These are phyloP conservation scores for Hypselothyrea guttata DNA, from an alignment of 2,888 invertebrate genomes.

Conservation along the genomic window DNA sequence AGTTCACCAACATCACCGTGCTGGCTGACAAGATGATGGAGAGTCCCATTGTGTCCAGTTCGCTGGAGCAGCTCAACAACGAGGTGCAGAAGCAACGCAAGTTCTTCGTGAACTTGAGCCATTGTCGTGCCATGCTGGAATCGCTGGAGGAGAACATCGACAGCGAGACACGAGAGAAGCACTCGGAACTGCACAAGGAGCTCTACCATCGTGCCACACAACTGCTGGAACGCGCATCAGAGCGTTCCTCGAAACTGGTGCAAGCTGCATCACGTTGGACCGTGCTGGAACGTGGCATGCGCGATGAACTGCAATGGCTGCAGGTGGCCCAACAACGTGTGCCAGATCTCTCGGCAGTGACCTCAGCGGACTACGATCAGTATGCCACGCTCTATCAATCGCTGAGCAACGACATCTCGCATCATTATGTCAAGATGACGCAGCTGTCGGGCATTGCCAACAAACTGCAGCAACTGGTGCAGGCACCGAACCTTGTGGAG, in stretches of 20 bases:
- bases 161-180: constrained; percentile 88
- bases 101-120: constrained; percentile 93
- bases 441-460: constrained; percentile 89
- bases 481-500: constrained; percentile 89
- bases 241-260: constrained; percentile 91
- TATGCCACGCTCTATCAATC: constrained; percentile 92
- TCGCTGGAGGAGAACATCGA: constrained; percentile 93
- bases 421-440: constrained; percentile 90
- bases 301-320: constrained; percentile 92
- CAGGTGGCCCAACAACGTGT: constrained; percentile 92
- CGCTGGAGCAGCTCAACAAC: constrained; percentile 91
- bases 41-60: constrained; percentile 88
- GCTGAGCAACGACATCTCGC: constrained; percentile 89
- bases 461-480: constrained; percentile 88
- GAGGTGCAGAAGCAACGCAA: constrained; percentile 95
- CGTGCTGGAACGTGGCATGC: constrained; percentile 90
- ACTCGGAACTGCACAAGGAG: constrained; percentile 88
- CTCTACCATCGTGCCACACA: constrained; percentile 89
- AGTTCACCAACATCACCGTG: constrained; percentile 92
- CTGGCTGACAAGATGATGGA: constrained; percentile 91
- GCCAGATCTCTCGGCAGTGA: constrained; percentile 90
- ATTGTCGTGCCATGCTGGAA: constrained; percentile 92
- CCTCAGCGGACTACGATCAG: constrained; percentile 92
- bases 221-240: constrained; percentile 91
- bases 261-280: constrained; percentile 93